Evolutionary conservation across 2,797 vertebrate genomes (phyloP), one percentile per base, ranked within the genome.

Genomic region (Peromyscus nudipes): DNA sequence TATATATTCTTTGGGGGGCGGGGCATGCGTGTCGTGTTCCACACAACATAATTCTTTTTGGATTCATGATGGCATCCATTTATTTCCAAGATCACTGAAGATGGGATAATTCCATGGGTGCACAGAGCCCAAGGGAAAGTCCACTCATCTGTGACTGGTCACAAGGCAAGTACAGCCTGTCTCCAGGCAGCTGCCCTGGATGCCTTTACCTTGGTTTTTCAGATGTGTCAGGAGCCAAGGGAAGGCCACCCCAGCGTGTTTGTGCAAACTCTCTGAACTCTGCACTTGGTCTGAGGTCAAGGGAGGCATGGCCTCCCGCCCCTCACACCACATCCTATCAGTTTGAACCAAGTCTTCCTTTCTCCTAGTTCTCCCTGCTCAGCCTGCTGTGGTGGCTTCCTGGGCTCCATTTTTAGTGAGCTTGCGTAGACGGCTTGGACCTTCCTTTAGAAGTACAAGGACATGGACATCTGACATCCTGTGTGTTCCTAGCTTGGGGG

Each of bases 41-140:
- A 80, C 6, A 75, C 31, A 46, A 17, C 17, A 55, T 40, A 34
- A 49, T 88, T 93, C 62, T 81, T 92, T 84, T 75, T 16, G 29
- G 37, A 67, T 94, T 89, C 43, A 76, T 25, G 29, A 71, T 31
- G 60, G 57, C 40, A 67, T 80, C 34, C 25, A 76, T 69, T 43
- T 79, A 76, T 69, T 43, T 79, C 23, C 34, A 86, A 83, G 64
- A 79, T 79, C 55, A 84, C 43, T 49, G 27, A 84, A 88, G 62
- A 34, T 52, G 37, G 80, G 82, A 31, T 37, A 49, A 37, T 91
- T 86, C 92, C 43, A 40, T 12, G 71, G 67, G 77, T 57, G 1
- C 43, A 23, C 37, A 49, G 57, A 23, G 13, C n/a, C 92, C 71
- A 12, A 17, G 1, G 69, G 93, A 94, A 96, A 94, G 55, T n/a